phyloP scores from a whole-genome alignment of 2,113 vertebrate genomes.

The Nesoenas mayeri region DNA sequence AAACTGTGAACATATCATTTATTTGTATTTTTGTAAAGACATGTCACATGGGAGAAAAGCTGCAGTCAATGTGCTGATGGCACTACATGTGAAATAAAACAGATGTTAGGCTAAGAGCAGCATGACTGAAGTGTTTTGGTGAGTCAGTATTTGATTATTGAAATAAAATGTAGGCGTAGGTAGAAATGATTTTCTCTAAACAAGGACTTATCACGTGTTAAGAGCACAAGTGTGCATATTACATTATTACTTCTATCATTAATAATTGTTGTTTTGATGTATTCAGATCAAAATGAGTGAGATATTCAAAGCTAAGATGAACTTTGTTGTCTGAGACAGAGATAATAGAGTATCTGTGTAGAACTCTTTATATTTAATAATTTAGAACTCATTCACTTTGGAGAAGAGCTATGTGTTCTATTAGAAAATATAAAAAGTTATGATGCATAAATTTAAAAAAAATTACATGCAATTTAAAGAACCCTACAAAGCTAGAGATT shows the following conservation, averaged over 20 bases:
- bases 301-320: not conserved
- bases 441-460: not conserved
- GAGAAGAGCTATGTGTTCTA: not conserved
- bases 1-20: not conserved
- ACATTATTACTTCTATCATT: not conserved
- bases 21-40: not conserved
- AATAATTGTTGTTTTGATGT: constrained; percentile 4
- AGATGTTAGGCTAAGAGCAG: not conserved
- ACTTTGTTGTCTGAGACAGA: not conserved
- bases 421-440: not conserved
- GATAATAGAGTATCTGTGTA: not conserved
- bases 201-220: not conserved
- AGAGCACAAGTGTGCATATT: not conserved
- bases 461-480: not conserved
- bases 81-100: not conserved
- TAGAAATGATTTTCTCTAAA: constrained; percentile 2
- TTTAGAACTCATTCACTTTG: not conserved
- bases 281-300: not conserved
- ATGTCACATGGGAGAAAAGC: constrained; percentile 7
- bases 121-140: constrained; percentile 28
- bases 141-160: constrained; percentile 48
- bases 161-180: not conserved
- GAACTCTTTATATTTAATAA: not conserved
- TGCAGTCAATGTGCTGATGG: constrained; percentile 2
- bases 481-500: not conserved